phyloP scores from a whole-genome alignment of 2,888 invertebrate genomes.

The Ormyrus labotus region DNA sequence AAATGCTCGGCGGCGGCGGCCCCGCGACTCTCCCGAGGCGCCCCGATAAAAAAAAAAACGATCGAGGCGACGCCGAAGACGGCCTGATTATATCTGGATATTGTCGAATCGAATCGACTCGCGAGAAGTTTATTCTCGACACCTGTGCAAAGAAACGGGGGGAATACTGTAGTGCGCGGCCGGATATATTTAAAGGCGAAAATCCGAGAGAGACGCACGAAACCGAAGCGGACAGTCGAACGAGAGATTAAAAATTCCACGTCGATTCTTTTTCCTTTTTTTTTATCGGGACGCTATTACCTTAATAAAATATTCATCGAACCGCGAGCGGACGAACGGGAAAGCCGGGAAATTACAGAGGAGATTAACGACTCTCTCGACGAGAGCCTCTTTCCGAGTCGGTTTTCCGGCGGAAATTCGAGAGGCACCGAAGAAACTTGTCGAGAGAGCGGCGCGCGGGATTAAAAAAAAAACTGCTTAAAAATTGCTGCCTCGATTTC shows the following conservation, averaged over 20 bases:
- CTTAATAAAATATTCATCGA: slow-evolving; percentile 5
- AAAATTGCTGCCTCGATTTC: too few species aligned
- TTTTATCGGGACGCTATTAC: neutral
- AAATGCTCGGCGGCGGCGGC: too few species aligned
- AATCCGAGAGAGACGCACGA: slow-evolving; percentile 19
- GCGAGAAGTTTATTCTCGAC: slow-evolving; percentile 33
- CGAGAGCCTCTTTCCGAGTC: neutral
- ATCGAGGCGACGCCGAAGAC: too few species aligned
- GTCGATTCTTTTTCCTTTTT: neutral
- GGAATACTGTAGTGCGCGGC: neutral
- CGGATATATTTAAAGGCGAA: slow-evolving; percentile 49
- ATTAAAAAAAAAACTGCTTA: too few species aligned
- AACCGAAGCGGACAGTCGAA: neutral
- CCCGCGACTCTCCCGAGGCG: too few species aligned
- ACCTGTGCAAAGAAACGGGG: slow-evolving; percentile 45
- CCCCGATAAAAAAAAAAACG: too few species aligned
- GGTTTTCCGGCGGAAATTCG: too few species aligned
- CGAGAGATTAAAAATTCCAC: slow-evolving; percentile 11
- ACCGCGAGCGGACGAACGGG: neutral
- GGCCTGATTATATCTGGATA: too few species aligned
- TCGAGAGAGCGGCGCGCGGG: too few species aligned
- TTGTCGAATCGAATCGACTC: too few species aligned
- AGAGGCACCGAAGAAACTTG: too few species aligned
- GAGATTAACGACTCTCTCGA: neutral
- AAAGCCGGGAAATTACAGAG: neutral